phyloP scores from a whole-genome alignment of 1,140 invertebrate species.

The Periplaneta americana region DNA sequence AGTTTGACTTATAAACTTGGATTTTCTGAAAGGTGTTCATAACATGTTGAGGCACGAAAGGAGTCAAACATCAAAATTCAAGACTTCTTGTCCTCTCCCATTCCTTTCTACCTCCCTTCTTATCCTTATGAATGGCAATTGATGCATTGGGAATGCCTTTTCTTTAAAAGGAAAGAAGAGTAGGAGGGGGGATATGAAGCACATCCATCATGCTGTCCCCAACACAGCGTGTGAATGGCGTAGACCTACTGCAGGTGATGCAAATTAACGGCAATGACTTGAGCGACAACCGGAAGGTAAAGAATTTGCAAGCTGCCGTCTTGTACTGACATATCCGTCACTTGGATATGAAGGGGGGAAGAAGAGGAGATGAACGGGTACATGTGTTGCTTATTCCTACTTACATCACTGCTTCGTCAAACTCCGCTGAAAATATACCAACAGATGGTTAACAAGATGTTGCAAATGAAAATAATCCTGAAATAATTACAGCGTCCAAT shows the following conservation, averaged over 20 bases:
- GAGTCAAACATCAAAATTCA: background rate
- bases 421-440: too few relatives aligned
- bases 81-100: background rate
- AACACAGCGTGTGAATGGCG: background rate
- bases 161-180: background rate
- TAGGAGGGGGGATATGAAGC: background rate
- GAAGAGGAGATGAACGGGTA: background rate
- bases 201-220: background rate
- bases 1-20: too few relatives aligned
- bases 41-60: too few relatives aligned
- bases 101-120: background rate
- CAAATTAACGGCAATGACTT: background rate
- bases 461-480: too few relatives aligned
- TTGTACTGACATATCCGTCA: background rate
- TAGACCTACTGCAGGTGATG: background rate
- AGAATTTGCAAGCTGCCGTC: background rate
- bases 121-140: background rate
- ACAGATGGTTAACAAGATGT: too few relatives aligned
- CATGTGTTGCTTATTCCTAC: too few relatives aligned
- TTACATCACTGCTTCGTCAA: too few relatives aligned
- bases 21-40: too few relatives aligned
- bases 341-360: background rate
- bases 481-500: too few relatives aligned
- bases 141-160: background rate
- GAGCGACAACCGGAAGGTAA: background rate